Evolutionary conservation across 2,888 invertebrate species (phyloP), one percentile per base, ranked within the genome.

Genomic region (Hydriomena furcata): DNA sequence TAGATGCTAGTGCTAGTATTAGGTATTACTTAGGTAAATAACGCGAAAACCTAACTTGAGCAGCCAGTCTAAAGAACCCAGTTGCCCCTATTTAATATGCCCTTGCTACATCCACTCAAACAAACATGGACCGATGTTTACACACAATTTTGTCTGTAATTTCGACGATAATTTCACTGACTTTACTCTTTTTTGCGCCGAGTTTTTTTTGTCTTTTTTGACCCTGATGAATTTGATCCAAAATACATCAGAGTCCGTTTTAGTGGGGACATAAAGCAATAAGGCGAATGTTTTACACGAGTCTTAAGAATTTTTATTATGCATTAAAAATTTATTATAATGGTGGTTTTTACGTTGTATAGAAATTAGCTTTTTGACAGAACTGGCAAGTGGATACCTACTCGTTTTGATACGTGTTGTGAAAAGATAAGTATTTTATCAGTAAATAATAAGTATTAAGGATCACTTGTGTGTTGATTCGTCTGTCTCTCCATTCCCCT

Each of bases 101-200:
- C 43, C 38, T 28, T 6, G 20, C n/a, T 47, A 32, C 52, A 20
- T 0, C 34, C 46, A 8, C 52, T 50, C 59, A 56, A 66, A 69
- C 66, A 70, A 65, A 47, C 55, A 65, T 55, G 57, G 48, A 48
- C 52, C 58, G 52, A 61, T 70, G 54, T 68, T 68, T 69, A 60
- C 63, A 37, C 47, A 55, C 55, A 52, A 57, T 57, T 52, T 57
- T 55, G 46, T 36, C 46, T 40, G 43, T 49, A 54, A 54, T 54
- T 57, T 52, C 17, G 42, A 47, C 34, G 45, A 42, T 55, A 34
- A 52, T 52, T 45, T 50, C 35, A 44, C 32, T 36, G 48, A 44
- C 32, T 49, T 38, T 45, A 45, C 41, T 54, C 46, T 46, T 55
- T 54, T 45, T 55, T 50, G 37, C 17, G 37, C 24, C 40, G 31